Percentiles rank a stretch among this genome's conserved stretches.
Evolutionary conservation across 2,113 vertebrate species (phyloP).

Genomic region (Macrotus californicus): DNA sequence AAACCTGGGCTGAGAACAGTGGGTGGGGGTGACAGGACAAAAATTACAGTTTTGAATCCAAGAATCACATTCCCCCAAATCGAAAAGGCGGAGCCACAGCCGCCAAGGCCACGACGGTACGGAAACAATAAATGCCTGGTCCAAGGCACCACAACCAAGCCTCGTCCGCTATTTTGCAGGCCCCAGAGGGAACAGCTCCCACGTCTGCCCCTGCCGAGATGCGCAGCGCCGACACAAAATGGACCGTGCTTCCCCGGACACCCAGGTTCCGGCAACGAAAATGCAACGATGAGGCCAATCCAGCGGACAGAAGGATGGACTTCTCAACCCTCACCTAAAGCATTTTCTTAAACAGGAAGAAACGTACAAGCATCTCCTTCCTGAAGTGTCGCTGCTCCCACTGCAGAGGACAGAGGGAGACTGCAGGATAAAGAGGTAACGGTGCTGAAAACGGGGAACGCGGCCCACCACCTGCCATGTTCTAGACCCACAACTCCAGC

Average conservation of each 20-base stretch:
- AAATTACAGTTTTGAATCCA: constrained; percentile 4
- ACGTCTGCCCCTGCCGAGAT: not conserved
- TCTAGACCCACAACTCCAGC: not conserved
- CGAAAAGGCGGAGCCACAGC: not conserved
- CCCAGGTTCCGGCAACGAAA: not conserved
- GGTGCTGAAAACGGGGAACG: not conserved
- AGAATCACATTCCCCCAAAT: not conserved
- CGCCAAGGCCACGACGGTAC: not conserved
- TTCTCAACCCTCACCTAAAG: not conserved
- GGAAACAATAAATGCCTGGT: constrained; percentile 33
- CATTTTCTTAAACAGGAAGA: not conserved
- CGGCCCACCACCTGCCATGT: not conserved
- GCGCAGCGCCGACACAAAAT: not conserved
- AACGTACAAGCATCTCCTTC: not conserved
- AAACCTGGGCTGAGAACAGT: not conserved
- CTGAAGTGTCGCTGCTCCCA: not conserved
- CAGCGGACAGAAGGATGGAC: not conserved
- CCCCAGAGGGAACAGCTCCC: not conserved
- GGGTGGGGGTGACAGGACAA: not conserved
- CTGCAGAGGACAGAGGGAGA: not conserved
- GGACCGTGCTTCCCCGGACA: not conserved
- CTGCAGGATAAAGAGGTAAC: not conserved
- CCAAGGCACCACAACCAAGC: not conserved
- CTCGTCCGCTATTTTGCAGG: not conserved
- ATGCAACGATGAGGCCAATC: not conserved